Percentiles rank a stretch among this genome's conserved stretches.
Evolutionary conservation across 2,797 vertebrate species (phyloP).

Genomic region (Rhodeus uyekii): DNA sequence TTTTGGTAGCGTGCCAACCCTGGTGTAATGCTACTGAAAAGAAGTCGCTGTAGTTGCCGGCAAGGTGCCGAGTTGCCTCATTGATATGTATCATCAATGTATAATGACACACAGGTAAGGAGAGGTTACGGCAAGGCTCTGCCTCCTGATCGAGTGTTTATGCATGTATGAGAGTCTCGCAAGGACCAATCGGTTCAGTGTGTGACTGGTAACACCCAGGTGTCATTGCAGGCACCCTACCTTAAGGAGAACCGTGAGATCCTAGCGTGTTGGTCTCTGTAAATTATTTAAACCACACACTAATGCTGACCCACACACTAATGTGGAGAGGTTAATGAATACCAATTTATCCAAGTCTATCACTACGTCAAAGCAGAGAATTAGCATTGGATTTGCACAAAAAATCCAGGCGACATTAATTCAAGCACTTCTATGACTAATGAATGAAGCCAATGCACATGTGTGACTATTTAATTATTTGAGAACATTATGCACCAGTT

Average conservation of each 20-base stretch:
- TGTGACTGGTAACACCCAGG: not conserved
- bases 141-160: not conserved
- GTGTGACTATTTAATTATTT: not conserved
- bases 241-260: not conserved
- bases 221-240: not conserved
- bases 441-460: not conserved
- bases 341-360: not conserved
- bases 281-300: not conserved
- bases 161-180: conserved; percentile 26
- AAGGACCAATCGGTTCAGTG: not conserved
- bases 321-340: conserved; percentile 1
- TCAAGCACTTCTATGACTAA: not conserved
- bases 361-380: not conserved
- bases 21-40: not conserved
- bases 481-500: not conserved
- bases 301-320: not conserved
- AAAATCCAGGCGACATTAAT: not conserved
- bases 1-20: not conserved
- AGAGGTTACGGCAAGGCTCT: conserved; percentile 12
- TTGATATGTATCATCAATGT: conserved; percentile 59
- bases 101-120: conserved; percentile 54
- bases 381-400: not conserved
- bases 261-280: not conserved
- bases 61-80: conserved; percentile 48
- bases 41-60: conserved; percentile 9